Evolutionary conservation across 53 echinoderm and acorn worm genomes (phyloP), one percentile per base, ranked within the genome.

Genomic region (Holothuria scabra): DNA sequence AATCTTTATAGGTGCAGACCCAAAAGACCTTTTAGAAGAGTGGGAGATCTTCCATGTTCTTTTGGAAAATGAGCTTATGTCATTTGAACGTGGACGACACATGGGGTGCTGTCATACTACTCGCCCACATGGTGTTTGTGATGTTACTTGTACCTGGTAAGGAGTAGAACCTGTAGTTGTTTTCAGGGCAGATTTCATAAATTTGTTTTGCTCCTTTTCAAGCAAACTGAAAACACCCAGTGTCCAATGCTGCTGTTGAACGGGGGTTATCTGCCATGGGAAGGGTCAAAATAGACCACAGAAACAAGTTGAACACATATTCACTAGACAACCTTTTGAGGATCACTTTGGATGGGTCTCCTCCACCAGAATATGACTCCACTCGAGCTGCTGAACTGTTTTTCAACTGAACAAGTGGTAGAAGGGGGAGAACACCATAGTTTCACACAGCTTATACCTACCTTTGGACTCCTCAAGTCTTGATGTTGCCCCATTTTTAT

Each of bases 101-200:
- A 35, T 68, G 69, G 69, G 23, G 5, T 20, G 21, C 23, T 22
- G 5, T 68, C 23, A 24, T 68, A 32, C n/a, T 29, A 9, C 41
- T 76, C 8, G 31, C 10, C 7, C 78, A 76, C 46, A 76, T 76
- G 78, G 56, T 76, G 18, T 35, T 8, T 7, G 48, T 76, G 46
- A 76, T 76, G 78, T 35, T 76, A 52, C 78, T 76, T 76, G 78
- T 76, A 76, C 78, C 78, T 24, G 69, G 20, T 75, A 46, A 75
- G n/a, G n/a, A 23, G 3, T 75, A 24, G 44, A 44, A 44, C 5
- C 44, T 7, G 44, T 7, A 7, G 10, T 7, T 10, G 10, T 7
- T 44, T 44, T 44, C 10, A 44, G n/a, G n/a, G n/a, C n/a, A n/a
- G n/a, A n/a, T n/a, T n/a, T n/a, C n/a, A n/a, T n/a, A n/a, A n/a